Percentiles rank a stretch among this genome's conserved stretches.
These are phyloP conservation scores for Agrochola circellaris DNA, from an alignment of 2,888 invertebrate species.

Conservation along the genomic window DNA sequence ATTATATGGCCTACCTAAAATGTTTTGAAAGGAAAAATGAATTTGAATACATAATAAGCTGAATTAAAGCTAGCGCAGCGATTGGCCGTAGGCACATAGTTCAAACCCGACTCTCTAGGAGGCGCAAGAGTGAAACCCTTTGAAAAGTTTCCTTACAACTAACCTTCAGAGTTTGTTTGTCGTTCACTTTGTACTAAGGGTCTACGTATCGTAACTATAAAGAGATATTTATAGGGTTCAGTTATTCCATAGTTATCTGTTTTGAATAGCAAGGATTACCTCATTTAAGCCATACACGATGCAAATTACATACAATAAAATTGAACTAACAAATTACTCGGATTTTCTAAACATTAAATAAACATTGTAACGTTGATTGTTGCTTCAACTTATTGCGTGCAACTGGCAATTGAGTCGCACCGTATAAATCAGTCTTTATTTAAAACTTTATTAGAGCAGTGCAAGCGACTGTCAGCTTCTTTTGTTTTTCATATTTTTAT, in stretches of 20 bases:
- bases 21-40: slow-evolving; percentile 39
- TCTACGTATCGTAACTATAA: neutral
- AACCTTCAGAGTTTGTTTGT: slow-evolving; percentile 42
- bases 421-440: neutral
- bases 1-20: slow-evolving; percentile 36
- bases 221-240: slow-evolving; percentile 21
- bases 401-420: neutral
- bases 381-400: neutral
- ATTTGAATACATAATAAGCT: slow-evolving; percentile 57
- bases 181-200: slow-evolving; percentile 4
- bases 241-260: neutral
- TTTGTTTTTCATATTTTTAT: neutral
- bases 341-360: too few relatives aligned
- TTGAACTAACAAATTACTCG: neutral
- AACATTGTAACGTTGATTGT: neutral
- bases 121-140: slow-evolving; percentile 44
- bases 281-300: too few relatives aligned
- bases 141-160: slow-evolving; percentile 44
- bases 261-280: neutral
- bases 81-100: slow-evolving; percentile 35
- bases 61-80: slow-evolving; percentile 51
- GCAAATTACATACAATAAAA: neutral
- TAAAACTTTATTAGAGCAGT: neutral
- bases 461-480: neutral
- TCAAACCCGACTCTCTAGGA: slow-evolving; percentile 34